A percentile compares a stretch with the other conserved stretches of the same genome.
Conservation (phyloP, 2,113 vertebrate genomes). For the Tachycineta bicolor region DNA sequence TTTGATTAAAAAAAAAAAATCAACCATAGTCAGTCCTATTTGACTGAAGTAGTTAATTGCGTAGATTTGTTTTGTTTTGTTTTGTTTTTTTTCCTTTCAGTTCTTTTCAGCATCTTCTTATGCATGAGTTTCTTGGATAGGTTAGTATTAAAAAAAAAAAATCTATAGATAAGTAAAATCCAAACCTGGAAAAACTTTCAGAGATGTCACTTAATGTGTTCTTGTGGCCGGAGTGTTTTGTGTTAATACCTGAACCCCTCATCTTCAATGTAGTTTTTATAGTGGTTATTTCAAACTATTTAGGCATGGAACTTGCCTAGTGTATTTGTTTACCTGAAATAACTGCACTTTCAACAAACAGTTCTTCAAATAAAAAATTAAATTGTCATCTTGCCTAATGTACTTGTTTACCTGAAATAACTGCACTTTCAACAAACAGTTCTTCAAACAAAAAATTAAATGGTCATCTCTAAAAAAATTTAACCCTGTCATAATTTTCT, state of each 20-base stretch:
- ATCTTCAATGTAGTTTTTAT: rapidly evolving
- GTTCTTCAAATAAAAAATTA: not conserved
- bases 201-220: not conserved
- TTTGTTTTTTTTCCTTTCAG: not conserved
- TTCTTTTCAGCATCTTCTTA: not conserved
- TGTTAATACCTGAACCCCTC: not conserved
- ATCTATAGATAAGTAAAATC: not conserved
- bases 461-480: not conserved
- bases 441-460: not conserved
- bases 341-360: not conserved
- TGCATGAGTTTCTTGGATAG: not conserved
- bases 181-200: not conserved
- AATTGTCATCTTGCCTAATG: not conserved
- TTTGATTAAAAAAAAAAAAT: not conserved
- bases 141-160: not conserved
- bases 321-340: not conserved
- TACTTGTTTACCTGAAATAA: not conserved
- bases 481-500: not conserved
- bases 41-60: not conserved
- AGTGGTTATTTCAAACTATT: not conserved
- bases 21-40: not conserved
- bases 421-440: not conserved
- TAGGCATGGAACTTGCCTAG: not conserved
- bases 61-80: not conserved
- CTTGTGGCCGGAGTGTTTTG: not conserved